A percentile compares a stretch with the other conserved stretches of the same genome.
Evolutionary conservation across 2,797 vertebrate species (phyloP).

Genomic region (Gambusia yucatana): DNA sequence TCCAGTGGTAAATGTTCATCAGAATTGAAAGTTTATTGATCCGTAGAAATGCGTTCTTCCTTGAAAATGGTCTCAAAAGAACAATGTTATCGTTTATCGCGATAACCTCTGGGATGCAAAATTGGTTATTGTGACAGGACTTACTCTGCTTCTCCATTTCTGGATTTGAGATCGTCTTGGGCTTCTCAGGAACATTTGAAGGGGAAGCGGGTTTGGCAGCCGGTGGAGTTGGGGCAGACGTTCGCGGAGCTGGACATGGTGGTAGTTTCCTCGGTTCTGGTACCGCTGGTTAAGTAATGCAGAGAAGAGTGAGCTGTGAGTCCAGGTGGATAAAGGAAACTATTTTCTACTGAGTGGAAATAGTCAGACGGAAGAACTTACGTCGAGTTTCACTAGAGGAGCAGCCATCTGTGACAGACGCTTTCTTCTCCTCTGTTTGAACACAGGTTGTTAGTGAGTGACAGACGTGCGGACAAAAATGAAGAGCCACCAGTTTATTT

Average conservation of each 20-base stretch:
- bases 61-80: too few relatives aligned
- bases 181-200: not conserved
- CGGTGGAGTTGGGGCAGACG: accelerated
- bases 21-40: too few relatives aligned
- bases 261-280: slow-evolving; percentile 45
- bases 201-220: accelerated
- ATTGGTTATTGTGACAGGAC: slow-evolving; percentile 13
- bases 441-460: slow-evolving; percentile 33
- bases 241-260: slow-evolving; percentile 33
- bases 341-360: not conserved
- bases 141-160: slow-evolving; percentile 44
- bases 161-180: not conserved
- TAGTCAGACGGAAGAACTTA: slow-evolving; percentile 19
- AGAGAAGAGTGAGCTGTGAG: not conserved
- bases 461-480: slow-evolving; percentile 34
- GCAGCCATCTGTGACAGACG: not conserved
- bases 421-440: slow-evolving; percentile 38
- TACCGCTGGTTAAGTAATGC: slow-evolving; percentile 24
- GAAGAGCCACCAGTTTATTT: slow-evolving; percentile 38
- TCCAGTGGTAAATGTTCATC: too few relatives aligned
- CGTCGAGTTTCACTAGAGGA: not conserved
- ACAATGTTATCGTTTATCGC: too few relatives aligned
- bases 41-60: too few relatives aligned
- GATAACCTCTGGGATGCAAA: too few relatives aligned
- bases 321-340: too few relatives aligned